Conservation (phyloP, 2,113 vertebrate genomes). For the Danionella cerebrum region DNA sequence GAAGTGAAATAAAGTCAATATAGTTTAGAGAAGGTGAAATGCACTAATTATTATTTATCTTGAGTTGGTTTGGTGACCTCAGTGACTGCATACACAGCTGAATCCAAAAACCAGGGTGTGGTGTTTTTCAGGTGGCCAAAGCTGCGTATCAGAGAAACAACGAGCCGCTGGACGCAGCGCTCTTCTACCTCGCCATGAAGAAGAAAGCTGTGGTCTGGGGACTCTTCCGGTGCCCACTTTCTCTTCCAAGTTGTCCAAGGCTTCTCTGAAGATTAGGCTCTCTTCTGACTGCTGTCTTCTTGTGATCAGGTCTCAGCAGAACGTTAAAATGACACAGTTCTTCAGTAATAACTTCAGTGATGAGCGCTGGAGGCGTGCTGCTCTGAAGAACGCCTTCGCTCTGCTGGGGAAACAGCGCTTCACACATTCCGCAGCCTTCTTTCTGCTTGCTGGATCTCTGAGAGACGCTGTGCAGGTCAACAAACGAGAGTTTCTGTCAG, state of each 20-base stretch:
- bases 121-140: conserved; percentile 82
- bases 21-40: too few relatives aligned
- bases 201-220: conserved; percentile 98
- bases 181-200: conserved; percentile 95
- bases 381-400: conserved; percentile 94
- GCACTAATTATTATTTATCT: too few relatives aligned
- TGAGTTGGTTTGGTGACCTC: too few relatives aligned
- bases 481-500: not conserved
- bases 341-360: conserved; percentile 95
- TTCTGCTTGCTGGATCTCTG: conserved; percentile 88
- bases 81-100: too few relatives aligned
- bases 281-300: not conserved
- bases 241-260: not conserved
- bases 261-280: not conserved
- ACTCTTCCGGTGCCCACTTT: conserved; percentile 76
- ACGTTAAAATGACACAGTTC: conserved; percentile 92
- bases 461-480: conserved; percentile 70
- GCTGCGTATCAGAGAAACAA: conserved; percentile 86
- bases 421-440: conserved; percentile 94
- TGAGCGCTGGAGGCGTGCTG: conserved; percentile 93
- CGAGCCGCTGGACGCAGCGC: conserved; percentile 90
- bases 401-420: conserved; percentile 94
- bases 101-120: too few relatives aligned
- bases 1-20: too few relatives aligned
- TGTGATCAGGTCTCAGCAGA: conserved; percentile 80